Base-by-base conservation (phyloP, 2,888 invertebrate species). In the Agonum fuliginosum region DNA sequence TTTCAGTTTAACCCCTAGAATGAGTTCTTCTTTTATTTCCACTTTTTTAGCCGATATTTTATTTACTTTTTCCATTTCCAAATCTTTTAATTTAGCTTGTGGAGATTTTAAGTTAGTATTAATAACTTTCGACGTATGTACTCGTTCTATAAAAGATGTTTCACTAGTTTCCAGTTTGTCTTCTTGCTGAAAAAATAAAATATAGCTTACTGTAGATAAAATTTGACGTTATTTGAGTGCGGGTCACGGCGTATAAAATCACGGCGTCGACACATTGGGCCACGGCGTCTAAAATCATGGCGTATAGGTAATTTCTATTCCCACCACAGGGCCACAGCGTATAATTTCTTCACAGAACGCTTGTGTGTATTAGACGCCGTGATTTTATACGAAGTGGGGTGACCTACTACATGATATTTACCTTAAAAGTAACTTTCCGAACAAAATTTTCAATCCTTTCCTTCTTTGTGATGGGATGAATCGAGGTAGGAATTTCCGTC, bases 1-100 rank as follows among this genome's bases (percentile, higher is more conserved):
- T 72, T 85, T 87, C 0, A 88, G 85, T 78, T 87, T 87, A 1
- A 87, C 88, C 79, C 85, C 73, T 34, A 77, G 54, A 30, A 70
- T n/a, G n/a, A n/a, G 22, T 12, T 37, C 30, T 10, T 67, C 58
- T 51, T 67, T 62, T 12, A 27, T 8, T 8, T 34, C 14, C 6
- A 14, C 2, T 30, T 30, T 30, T 12, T 20, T 27, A 5, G 30
- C 4, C 30, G 8, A 5, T 30, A 5, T 30, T 30, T 3, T 30
- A 8, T 30, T 5, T 6, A 30, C 8, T 30, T 30, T 30, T 3
- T 30, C 30, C 8, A 8, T 6, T 30, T 30, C 17, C 12, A 62
- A 6, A n/a, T 58, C 48, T 48, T 48, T 58, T 10, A 58, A 10
- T 48, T 19, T 48, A 24, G 17, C n/a, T 6, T 46, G 14, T 1